Evolutionary conservation across 2,113 vertebrate genomes (phyloP).

Genomic region (Carollia perspicillata): DNA sequence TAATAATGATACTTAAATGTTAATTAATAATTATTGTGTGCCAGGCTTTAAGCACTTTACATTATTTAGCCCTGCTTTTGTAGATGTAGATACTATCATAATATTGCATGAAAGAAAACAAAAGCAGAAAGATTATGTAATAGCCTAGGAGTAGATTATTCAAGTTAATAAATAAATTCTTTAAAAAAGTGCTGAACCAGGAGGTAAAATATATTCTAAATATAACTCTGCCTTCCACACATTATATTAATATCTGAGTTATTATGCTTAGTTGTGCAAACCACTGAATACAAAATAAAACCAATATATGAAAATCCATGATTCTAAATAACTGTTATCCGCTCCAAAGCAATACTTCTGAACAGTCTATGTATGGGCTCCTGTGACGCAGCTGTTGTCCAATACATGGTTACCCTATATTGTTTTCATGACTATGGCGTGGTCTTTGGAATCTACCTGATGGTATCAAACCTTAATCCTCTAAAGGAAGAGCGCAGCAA

Average conservation of each 20-base stretch:
- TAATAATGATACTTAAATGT: neutral
- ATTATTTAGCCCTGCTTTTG: neutral
- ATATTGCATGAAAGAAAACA: neutral
- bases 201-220: neutral
- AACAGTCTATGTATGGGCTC: neutral
- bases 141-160: neutral
- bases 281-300: neutral
- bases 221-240: neutral
- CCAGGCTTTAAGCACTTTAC: neutral
- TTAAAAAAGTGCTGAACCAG: neutral
- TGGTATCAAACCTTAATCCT: neutral
- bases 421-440: neutral
- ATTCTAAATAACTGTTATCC: neutral
- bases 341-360: neutral
- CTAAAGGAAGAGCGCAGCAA: neutral
- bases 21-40: neutral
- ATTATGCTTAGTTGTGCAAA: neutral
- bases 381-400: neutral
- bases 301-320: neutral
- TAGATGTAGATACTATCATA: neutral
- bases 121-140: neutral
- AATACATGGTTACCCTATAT: neutral
- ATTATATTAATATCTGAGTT: neutral
- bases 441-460: neutral
- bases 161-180: neutral